These are phyloP conservation scores for Drymodes brunneopygia DNA, from an alignment of 2,113 vertebrate genomes.

Conservation along the genomic window DNA sequence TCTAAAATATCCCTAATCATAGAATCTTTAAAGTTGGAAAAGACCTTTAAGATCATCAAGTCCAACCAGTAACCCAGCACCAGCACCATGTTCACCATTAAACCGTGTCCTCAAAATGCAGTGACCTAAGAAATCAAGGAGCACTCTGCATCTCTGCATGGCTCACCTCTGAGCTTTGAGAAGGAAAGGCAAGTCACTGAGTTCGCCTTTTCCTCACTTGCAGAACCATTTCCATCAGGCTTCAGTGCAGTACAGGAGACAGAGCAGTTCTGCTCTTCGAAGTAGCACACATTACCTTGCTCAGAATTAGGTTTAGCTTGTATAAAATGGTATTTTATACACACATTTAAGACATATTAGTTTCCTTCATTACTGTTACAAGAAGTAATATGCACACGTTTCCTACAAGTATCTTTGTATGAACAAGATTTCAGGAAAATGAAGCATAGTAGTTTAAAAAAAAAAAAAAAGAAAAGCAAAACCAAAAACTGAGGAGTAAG, in stretches of 20 bases:
- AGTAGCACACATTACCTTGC: not conserved
- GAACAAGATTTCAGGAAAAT: not conserved
- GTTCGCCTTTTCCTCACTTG: not conserved
- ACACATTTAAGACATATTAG: not conserved
- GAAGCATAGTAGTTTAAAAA: not conserved
- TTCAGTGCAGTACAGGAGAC: not conserved
- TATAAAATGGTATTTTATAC: not conserved
- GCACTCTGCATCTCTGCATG: not conserved
- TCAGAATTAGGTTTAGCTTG: not conserved
- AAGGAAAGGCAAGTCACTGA: not conserved
- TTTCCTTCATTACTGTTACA: constrained; percentile 2
- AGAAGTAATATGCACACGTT: not conserved
- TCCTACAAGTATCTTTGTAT: not conserved
- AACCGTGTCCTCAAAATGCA: not conserved
- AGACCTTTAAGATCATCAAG: not conserved
- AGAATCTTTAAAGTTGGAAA: not conserved
- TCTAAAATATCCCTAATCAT: not conserved
- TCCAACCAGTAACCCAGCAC: not conserved
- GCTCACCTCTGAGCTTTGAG: not conserved
- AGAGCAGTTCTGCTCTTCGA: not conserved
- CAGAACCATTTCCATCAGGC: not conserved
- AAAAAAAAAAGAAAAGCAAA: not conserved
- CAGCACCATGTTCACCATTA: not conserved
- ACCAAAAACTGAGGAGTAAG: not conserved
- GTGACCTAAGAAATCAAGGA: not conserved